Evolutionary conservation across 2,888 invertebrate species (phyloP).

Genomic region (Pyrrhia umbra): DNA sequence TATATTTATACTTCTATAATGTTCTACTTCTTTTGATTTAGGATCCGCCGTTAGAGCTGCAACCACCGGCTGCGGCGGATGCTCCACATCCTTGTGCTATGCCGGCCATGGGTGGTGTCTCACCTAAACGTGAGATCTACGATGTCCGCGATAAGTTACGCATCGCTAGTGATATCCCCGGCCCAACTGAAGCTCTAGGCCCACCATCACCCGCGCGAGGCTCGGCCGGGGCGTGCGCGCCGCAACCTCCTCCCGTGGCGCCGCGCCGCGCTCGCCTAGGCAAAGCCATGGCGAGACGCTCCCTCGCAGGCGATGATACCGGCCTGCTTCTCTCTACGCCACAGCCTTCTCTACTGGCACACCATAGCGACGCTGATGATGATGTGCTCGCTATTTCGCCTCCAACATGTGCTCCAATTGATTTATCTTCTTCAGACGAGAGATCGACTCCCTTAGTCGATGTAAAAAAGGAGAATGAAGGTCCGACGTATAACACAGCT

Average conservation of each 20-base stretch:
- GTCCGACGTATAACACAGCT: constrained; percentile 78
- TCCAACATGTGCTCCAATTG: constrained; percentile 84
- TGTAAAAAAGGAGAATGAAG: constrained; percentile 87
- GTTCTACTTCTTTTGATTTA: constrained; percentile 51
- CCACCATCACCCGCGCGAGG: constrained; percentile 93
- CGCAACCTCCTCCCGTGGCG: constrained; percentile 88
- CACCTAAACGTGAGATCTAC: constrained; percentile 84
- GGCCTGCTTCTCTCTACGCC: constrained; percentile 83
- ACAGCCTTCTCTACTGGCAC: constrained; percentile 72
- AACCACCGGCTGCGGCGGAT: constrained; percentile 82
- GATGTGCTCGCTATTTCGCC: constrained; percentile 88
- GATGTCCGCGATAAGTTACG: constrained; percentile 83
- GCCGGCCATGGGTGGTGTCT: constrained; percentile 85
- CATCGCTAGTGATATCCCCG: constrained; percentile 78
- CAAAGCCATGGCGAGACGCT: constrained; percentile 93
- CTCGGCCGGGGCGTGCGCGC: constrained; percentile 92
- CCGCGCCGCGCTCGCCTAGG: constrained; percentile 86
- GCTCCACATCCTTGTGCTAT: constrained; percentile 82
- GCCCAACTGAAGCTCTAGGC: constrained; percentile 85
- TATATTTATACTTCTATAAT: too few species aligned
- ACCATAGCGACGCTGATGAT: constrained; percentile 87
- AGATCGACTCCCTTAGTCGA: constrained; percentile 84
- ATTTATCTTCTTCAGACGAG: constrained; percentile 87
- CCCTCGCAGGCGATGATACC: constrained; percentile 89
- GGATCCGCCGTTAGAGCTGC: constrained; percentile 85